Conservation (phyloP, 2,888 invertebrate genomes). For the Stenchaetothrips biformis region DNA sequence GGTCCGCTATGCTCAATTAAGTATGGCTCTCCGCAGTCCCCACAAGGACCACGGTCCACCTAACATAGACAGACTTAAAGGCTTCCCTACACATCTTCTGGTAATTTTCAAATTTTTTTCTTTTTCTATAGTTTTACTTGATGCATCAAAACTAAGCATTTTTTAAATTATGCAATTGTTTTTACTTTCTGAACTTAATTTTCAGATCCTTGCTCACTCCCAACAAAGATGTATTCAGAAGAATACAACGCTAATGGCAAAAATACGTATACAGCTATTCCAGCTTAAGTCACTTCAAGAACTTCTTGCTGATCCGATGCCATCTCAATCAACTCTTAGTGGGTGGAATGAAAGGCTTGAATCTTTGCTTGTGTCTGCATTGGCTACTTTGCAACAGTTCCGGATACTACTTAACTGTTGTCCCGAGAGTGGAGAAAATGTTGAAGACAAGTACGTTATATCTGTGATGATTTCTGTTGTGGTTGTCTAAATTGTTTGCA, state of each 20-base stretch:
- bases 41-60: conserved; percentile 73
- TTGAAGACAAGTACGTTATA: background rate
- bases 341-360: background rate
- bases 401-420: conserved; percentile 60
- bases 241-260: background rate
- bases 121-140: background rate
- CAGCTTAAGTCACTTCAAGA: conserved; percentile 18
- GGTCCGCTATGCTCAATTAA: conserved; percentile 61
- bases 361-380: conserved; percentile 46
- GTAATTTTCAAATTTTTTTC: conserved; percentile 43
- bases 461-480: background rate
- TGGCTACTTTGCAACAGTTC: conserved; percentile 59
- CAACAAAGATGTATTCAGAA: background rate
- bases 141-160: no score
- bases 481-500: background rate
- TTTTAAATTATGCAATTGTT: background rate
- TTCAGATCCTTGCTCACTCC: background rate
- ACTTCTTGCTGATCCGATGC: conserved; percentile 24
- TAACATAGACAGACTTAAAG: conserved; percentile 79
- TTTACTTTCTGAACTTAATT: background rate
- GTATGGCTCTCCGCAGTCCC: conserved; percentile 58
- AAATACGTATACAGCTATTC: background rate
- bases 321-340: conserved; percentile 30
- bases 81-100: conserved; percentile 75
- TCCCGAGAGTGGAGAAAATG: conserved; percentile 47